These are phyloP conservation scores for Spisula subtruncata DNA, from an alignment of 2,888 invertebrate genomes.

Conservation along the genomic window DNA sequence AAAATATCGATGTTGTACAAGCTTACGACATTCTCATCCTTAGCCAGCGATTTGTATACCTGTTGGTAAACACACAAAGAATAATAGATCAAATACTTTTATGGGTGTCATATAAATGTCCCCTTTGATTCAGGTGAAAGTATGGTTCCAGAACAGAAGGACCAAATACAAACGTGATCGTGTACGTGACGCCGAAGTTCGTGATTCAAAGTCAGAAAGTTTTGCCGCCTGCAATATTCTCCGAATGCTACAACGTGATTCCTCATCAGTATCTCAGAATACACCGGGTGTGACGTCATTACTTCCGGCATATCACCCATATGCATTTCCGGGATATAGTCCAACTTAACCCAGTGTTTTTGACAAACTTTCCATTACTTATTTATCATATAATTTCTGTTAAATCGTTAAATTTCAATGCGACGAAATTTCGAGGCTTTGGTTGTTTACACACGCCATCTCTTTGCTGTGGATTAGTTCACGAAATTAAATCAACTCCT, in stretches of 20 bases:
- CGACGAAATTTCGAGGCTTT: too few relatives aligned
- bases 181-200: constrained; percentile 78
- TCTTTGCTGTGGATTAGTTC: too few relatives aligned
- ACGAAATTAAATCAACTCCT: too few relatives aligned
- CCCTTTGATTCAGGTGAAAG: constrained; percentile 92
- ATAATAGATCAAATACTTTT: too few relatives aligned
- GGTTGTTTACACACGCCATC: too few relatives aligned
- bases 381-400: not conserved
- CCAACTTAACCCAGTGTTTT: constrained; percentile 47
- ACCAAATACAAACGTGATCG: constrained; percentile 94
- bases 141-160: constrained; percentile 98
- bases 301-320: constrained; percentile 68
- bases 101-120: too few relatives aligned
- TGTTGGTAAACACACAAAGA: too few relatives aligned
- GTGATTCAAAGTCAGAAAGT: constrained; percentile 81
- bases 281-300: constrained; percentile 55
- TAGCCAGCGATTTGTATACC: too few relatives aligned
- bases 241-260: constrained; percentile 77
- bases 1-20: too few relatives aligned
- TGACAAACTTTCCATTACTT: not conserved
- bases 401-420: too few relatives aligned
- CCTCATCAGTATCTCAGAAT: constrained; percentile 56
- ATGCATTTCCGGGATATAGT: constrained; percentile 66
- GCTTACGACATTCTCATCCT: too few relatives aligned
- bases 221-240: constrained; percentile 81